phyloP scores from a whole-genome alignment of 1,140 invertebrate genomes.

The Scaptomyza graminum region DNA sequence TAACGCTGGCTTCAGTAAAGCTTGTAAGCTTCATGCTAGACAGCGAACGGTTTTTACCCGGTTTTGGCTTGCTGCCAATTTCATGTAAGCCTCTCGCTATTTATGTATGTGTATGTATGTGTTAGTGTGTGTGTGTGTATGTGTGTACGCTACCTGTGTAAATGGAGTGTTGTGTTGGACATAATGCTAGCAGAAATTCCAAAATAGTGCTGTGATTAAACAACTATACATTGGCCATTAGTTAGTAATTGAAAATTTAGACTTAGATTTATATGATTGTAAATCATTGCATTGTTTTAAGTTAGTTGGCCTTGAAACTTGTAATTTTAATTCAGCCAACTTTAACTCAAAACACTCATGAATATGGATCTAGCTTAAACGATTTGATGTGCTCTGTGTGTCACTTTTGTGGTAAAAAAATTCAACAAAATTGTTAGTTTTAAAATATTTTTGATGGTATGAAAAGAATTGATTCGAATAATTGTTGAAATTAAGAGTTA shows the following conservation, averaged over 20 bases:
- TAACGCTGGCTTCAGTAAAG: conserved; percentile 9
- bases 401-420: too few species aligned
- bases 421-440: too few species aligned
- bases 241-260: too few species aligned
- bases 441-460: too few species aligned
- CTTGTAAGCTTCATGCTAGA: conserved; percentile 35
- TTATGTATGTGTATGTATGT: neutral
- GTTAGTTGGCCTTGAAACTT: too few species aligned
- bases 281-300: too few species aligned
- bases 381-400: too few species aligned
- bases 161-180: neutral
- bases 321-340: too few species aligned
- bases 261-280: too few species aligned
- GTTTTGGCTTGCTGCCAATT: conserved; percentile 49
- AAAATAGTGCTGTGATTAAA: neutral
- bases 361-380: too few species aligned
- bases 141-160: conserved; percentile 22
- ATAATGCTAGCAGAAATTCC: neutral
- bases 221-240: too few species aligned
- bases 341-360: too few species aligned
- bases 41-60: conserved; percentile 53
- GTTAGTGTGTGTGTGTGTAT: conserved; percentile 1
- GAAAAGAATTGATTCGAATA: neutral
- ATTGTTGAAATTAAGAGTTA: neutral
- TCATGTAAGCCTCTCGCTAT: conserved; percentile 18